Conservation (phyloP, 2,113 vertebrate species). For the Spilogale gracilis region DNA sequence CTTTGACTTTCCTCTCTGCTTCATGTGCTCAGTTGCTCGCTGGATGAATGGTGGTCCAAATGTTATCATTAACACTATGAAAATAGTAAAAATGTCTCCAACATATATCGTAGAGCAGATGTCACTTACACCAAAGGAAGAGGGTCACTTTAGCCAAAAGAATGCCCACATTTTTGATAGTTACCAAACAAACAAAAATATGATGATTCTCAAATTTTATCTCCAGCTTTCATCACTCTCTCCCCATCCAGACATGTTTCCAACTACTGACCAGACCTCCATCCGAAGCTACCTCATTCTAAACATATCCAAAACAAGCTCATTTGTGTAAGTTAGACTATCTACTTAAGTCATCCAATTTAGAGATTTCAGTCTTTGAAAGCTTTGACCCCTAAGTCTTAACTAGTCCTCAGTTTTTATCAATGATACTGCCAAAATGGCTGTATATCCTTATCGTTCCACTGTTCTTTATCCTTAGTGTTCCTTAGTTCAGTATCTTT, state of each 20-base stretch:
- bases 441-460: not conserved
- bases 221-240: not conserved
- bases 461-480: not conserved
- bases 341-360: not conserved
- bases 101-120: not conserved
- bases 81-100: not conserved
- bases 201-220: not conserved
- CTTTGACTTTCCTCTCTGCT: not conserved
- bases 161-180: not conserved
- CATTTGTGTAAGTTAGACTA: not conserved
- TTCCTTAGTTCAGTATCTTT: not conserved
- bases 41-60: not conserved
- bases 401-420: not conserved
- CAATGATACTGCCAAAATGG: not conserved
- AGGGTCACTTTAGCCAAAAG: not conserved
- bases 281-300: not conserved
- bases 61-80: not conserved
- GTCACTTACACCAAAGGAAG: not conserved
- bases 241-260: not conserved
- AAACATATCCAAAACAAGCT: not conserved
- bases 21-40: not conserved
- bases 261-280: not conserved
- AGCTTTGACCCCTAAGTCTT: not conserved
- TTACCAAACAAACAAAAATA: not conserved
- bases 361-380: not conserved